Evolutionary conservation across 2,797 vertebrate species (phyloP), one percentile per base, ranked within the genome.

Genomic region (Sebastes oblongus): DNA sequence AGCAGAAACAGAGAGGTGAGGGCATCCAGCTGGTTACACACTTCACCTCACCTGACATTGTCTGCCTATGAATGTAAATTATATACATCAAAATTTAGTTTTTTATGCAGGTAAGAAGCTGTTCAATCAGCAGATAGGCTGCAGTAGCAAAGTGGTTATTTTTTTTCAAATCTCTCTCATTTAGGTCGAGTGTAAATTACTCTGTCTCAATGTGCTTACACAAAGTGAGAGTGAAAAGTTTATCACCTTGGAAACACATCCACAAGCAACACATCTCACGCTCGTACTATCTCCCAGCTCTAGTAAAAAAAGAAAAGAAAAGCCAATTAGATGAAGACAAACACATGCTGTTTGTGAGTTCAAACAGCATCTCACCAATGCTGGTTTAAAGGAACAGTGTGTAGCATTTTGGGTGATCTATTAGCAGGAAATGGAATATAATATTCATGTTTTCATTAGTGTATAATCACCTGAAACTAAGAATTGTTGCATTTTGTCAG

Each of bases 161-260:
- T 8, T 42, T 42, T 56, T 30, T 13, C 29, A 34, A 18, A 70
- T 60, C 39, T 36, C 39, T 56, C 20, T 59, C 12, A 32, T 68
- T 32, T 46, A 25, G 16, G 3, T 34, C 13, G 9, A 13, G 6
- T 29, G 55, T 50, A 58, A 59, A 69, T 64, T 2, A 50, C 20
- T 32, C 20, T n/a, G 27, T 60, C 52, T 71, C 52, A 64, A 78
- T n/a, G 32, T 50, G 39, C 65, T 61, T 30, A 60, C 27, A 61
- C n/a, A 77, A 66, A 24, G 60, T 88, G 74, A 88, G 91, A 94
- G 92, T 92, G 94, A 96, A 95, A 86, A 83, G 90, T 96, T 95
- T 95, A 93, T 95, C 95, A 92, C 93, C 89, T 89, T 92, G 85
- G 89, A 95, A 96, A 96, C 93, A 93, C 90, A 88, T 93, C 90